These are phyloP conservation scores for Pogoniulus pusillus DNA, from an alignment of 2,797 vertebrate genomes.

Conservation along the genomic window DNA sequence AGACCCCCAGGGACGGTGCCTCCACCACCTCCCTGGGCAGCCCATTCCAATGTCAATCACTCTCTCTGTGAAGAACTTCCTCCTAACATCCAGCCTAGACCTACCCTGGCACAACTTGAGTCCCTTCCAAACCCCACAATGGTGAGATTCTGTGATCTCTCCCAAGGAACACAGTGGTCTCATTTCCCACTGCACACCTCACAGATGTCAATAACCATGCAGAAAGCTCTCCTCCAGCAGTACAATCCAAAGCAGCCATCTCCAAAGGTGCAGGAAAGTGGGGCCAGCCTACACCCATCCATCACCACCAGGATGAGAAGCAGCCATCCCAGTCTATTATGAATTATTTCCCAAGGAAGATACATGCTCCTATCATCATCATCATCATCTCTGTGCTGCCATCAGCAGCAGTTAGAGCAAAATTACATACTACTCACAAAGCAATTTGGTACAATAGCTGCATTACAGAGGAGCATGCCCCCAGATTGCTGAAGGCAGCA, in stretches of 20 bases:
- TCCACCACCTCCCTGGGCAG: too few species aligned
- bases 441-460: background rate
- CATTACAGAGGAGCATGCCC: background rate
- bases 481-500: background rate
- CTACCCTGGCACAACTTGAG: too few species aligned
- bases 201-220: fast-evolving
- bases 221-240: background rate
- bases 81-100: too few species aligned
- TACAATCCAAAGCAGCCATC: background rate
- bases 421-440: background rate
- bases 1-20: too few species aligned
- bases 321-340: background rate
- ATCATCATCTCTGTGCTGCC: background rate
- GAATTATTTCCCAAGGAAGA: background rate
- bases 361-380: background rate
- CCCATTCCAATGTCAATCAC: too few species aligned
- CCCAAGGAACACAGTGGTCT: background rate
- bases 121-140: too few species aligned
- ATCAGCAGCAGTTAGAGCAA: background rate
- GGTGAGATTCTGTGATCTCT: background rate
- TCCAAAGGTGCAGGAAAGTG: background rate
- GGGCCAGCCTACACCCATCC: background rate
- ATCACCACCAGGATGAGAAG: background rate
- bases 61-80: too few species aligned
- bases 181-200: background rate